Conservation (phyloP, 1,140 invertebrate genomes). For the Papilio helenus region DNA sequence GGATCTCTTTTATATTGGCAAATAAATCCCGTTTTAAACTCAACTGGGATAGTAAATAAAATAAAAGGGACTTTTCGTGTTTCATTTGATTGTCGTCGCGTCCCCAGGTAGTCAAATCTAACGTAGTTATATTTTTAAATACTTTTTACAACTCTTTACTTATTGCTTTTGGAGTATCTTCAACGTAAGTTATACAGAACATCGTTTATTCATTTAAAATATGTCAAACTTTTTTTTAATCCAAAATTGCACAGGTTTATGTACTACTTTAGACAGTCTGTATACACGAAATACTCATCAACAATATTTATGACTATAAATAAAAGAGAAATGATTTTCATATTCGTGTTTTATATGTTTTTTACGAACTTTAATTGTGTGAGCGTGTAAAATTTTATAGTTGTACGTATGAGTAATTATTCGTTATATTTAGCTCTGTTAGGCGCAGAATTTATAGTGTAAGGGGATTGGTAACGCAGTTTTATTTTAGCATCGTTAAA, state of each 20-base stretch:
- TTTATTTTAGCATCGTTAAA: neutral
- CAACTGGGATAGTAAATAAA: slow-evolving; percentile 65
- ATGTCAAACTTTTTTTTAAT: neutral
- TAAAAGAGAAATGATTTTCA: neutral
- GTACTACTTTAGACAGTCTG: neutral
- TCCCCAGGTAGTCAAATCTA: too few species aligned
- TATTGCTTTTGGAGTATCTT: too few species aligned
- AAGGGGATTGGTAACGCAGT: neutral
- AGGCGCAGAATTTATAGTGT: slow-evolving; percentile 9
- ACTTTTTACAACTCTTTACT: too few species aligned
- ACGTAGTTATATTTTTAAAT: too few species aligned
- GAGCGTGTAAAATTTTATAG: slow-evolving; percentile 31
- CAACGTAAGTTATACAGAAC: too few species aligned
- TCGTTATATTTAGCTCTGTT: slow-evolving; percentile 21
- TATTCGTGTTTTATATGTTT: neutral
- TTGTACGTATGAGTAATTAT: neutral
- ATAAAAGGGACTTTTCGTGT: slow-evolving; percentile 68
- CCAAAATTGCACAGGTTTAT: neutral
- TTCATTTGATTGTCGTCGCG: slow-evolving; percentile 58
- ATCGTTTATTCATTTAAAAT: too few species aligned
- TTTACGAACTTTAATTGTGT: slow-evolving; percentile 21
- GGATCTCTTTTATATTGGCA: slow-evolving; percentile 68
- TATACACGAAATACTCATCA: neutral
- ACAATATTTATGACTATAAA: neutral
- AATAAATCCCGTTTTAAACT: slow-evolving; percentile 74